phyloP scores from a whole-genome alignment of 2,888 invertebrate species.

The Selenia dentaria region DNA sequence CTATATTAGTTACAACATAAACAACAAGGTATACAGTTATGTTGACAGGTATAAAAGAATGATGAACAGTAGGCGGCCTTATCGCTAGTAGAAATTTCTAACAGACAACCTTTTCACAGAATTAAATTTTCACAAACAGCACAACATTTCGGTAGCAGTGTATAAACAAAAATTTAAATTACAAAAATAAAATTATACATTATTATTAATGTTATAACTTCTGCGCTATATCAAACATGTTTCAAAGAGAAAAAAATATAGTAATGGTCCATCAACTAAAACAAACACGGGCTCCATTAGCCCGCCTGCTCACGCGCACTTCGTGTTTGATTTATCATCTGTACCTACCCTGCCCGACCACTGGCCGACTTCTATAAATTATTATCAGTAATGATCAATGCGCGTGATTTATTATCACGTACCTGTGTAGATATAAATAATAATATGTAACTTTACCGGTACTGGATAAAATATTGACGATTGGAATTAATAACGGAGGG shows the following conservation, averaged over 20 bases:
- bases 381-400: constrained; percentile 75
- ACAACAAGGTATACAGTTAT: no score
- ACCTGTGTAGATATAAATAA: constrained; percentile 55
- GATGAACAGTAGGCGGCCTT: no score
- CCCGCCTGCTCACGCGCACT: constrained; percentile 41
- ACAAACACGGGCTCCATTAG: constrained; percentile 32
- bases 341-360: constrained; percentile 35
- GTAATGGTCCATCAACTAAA: constrained; percentile 25
- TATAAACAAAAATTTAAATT: no score
- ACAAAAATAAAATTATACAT: no score
- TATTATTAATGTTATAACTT: no score
- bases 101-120: no score
- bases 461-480: constrained; percentile 51
- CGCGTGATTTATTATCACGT: constrained; percentile 74
- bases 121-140: no score
- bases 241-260: neutral
- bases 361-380: constrained; percentile 72
- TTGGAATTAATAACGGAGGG: constrained; percentile 41
- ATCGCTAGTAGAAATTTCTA: no score
- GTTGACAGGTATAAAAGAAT: no score
- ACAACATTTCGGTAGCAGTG: no score
- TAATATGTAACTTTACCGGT: neutral
- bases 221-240: neutral
- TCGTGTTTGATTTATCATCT: constrained; percentile 45
- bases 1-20: no score